phyloP scores from a whole-genome alignment of 2,113 vertebrate species.

The Semicossyphus pulcher region DNA sequence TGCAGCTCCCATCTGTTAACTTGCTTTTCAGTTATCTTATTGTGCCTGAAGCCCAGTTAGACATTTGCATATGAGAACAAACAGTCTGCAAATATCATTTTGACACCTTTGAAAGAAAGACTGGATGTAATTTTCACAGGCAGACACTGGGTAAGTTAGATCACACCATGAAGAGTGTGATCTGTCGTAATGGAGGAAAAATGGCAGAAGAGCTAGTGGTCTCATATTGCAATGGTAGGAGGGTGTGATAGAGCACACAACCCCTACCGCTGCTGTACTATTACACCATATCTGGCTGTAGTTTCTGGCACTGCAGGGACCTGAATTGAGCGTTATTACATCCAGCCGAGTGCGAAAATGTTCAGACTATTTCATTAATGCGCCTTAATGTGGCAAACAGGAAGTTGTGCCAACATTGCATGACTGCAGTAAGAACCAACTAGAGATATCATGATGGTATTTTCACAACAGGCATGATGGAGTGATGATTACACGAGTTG shows the following conservation, averaged over 20 bases:
- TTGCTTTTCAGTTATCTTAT: conserved; percentile 39
- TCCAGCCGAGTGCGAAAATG: no score
- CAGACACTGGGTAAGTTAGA: conserved; percentile 16
- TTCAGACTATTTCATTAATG: no score
- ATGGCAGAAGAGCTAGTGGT: conserved; percentile 11
- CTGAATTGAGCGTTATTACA: no score
- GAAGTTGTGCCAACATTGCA: no score
- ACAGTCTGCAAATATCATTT: conserved; percentile 48
- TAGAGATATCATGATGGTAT: no score
- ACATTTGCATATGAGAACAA: conserved; percentile 52
- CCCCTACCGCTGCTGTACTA: not conserved
- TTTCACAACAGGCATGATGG: not conserved
- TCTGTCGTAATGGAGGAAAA: conserved; percentile 17
- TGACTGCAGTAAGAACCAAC: not conserved
- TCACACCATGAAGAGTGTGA: conserved; percentile 41
- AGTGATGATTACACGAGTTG: no score
- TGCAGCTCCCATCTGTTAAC: conserved; percentile 49
- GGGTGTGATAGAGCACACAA: conserved; percentile 1
- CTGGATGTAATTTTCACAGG: conserved; percentile 34
- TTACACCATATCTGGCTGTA: not conserved
- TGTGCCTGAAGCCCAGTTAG: conserved; percentile 34
- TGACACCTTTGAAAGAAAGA: conserved; percentile 34
- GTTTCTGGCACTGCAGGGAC: not conserved
- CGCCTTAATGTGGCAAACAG: no score
- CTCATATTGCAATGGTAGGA: no score